A percentile compares a stretch with the other conserved stretches of the same genome.
These are phyloP conservation scores for Drosophila bocki DNA, from an alignment of 1,140 invertebrate genomes.

Conservation along the genomic window DNA sequence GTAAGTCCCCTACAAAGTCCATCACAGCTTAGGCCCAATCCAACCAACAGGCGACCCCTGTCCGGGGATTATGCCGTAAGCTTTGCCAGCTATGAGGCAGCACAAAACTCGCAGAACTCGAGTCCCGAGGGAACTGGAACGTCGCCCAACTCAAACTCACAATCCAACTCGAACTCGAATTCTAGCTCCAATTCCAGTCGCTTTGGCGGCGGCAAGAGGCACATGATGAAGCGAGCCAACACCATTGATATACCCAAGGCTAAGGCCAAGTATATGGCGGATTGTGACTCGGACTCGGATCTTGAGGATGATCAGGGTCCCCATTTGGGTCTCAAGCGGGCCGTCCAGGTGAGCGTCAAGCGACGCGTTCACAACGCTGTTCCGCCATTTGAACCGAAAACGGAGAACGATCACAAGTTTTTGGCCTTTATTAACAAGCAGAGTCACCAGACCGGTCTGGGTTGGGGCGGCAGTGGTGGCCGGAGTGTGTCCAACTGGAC, in stretches of 20 bases:
- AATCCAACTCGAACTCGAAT: slow-evolving; percentile 18
- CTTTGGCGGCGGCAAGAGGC: slow-evolving; percentile 88
- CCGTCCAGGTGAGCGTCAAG: slow-evolving; percentile 87
- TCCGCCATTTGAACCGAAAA: slow-evolving; percentile 91
- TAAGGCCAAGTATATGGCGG: slow-evolving; percentile 63
- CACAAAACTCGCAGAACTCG: slow-evolving; percentile 21
- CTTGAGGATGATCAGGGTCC: slow-evolving; percentile 75
- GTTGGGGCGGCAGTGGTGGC: slow-evolving; percentile 80
- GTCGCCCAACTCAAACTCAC: slow-evolving; percentile 12
- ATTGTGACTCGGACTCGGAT: slow-evolving; percentile 78
- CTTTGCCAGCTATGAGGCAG: slow-evolving; percentile 57
- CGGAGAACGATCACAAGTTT: slow-evolving; percentile 94
- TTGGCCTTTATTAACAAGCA: slow-evolving; percentile 93
- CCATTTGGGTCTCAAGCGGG: slow-evolving; percentile 86
- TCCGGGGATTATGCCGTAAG: slow-evolving; percentile 77
- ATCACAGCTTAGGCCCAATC: slow-evolving; percentile 38
- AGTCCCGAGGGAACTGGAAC: slow-evolving; percentile 22
- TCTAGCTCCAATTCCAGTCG: slow-evolving; percentile 70
- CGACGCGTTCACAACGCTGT: slow-evolving; percentile 84
- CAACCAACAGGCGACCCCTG: slow-evolving; percentile 50
- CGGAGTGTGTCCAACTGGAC: slow-evolving; percentile 88
- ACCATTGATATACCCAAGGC: slow-evolving; percentile 94
- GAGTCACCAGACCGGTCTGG: slow-evolving; percentile 85
- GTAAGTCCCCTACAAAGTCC: slow-evolving; percentile 15
- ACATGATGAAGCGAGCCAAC: slow-evolving; percentile 93